Percentiles rank a stretch among this genome's conserved stretches.
Conservation (phyloP, 2,888 invertebrate species). For the Dioctria rufipes region DNA sequence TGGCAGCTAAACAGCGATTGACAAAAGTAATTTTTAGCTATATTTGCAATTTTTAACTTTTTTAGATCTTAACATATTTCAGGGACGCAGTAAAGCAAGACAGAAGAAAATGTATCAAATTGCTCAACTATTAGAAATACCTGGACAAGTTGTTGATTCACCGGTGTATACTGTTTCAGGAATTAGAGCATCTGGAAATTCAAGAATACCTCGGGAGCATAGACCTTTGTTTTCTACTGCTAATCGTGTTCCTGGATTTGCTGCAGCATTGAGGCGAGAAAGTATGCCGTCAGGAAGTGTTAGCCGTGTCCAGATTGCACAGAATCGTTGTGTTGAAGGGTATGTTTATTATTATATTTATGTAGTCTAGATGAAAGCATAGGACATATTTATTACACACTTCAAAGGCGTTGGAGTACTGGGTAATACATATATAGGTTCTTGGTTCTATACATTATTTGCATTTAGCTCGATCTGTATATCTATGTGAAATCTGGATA, state of each 20-base stretch:
- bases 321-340: constrained; percentile 69
- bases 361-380: background rate
- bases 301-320: constrained; percentile 69
- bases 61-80: background rate
- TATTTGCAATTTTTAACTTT: background rate
- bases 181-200: constrained; percentile 66
- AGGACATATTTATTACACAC: too few species aligned
- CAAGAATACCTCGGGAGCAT: constrained; percentile 69
- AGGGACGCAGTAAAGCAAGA: constrained; percentile 93
- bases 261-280: constrained; percentile 74
- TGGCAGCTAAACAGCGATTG: constrained; percentile 95
- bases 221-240: constrained; percentile 73
- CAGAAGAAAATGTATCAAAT: constrained; percentile 98
- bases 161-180: constrained; percentile 67
- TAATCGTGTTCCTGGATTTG: constrained; percentile 74
- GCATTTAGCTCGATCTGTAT: too few species aligned
- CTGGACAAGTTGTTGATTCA: constrained; percentile 70
- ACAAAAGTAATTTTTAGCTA: constrained; percentile 76
- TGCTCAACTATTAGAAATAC: constrained; percentile 90
- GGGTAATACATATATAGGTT: too few species aligned
- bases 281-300: constrained; percentile 66
- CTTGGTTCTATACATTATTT: too few species aligned
- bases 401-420: too few species aligned
- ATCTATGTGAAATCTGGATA: too few species aligned
- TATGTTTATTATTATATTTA: constrained; percentile 58